A percentile compares a stretch with the other conserved stretches of the same genome.
phyloP scores from a whole-genome alignment of 2,113 vertebrate species.

The Felis catus region F.catus_Fca126_mat1.0 CM031413.1:104723001-104723500 shows the following conservation, averaged over 20 bases:
- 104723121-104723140: background rate
- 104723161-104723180: background rate
- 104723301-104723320: background rate
- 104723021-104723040: too few relatives aligned
- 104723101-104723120: background rate
- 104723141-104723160: background rate
- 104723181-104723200: background rate
- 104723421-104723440: background rate
- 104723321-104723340: background rate
- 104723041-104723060: background rate
- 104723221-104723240: background rate
- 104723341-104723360: background rate
- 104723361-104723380: background rate
- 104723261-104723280: background rate
- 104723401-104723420: background rate
- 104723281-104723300: background rate
- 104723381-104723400: background rate
- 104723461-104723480: conserved; percentile 5
- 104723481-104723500: background rate
- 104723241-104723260: background rate
- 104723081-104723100: background rate
- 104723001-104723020: too few relatives aligned
- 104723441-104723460: background rate
- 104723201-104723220: background rate
- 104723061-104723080: background rate